Conservation (phyloP, 2,888 invertebrate species). For the Clistopyga incitator region DNA sequence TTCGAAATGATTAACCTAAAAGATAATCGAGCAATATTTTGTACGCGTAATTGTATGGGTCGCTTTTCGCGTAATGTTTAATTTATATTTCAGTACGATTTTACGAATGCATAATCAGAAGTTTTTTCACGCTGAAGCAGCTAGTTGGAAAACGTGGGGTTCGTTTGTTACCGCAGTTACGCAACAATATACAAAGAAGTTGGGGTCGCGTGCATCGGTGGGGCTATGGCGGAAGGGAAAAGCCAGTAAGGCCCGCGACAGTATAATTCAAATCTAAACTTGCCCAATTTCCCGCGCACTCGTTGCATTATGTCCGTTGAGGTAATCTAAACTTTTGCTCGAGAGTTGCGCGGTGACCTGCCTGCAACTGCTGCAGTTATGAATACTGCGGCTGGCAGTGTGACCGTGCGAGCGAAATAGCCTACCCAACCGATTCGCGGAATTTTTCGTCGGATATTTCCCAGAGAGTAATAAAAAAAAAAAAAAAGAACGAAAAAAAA, state of each 20-base stretch:
- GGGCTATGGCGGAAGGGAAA: too few relatives aligned
- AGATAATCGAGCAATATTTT: too few relatives aligned
- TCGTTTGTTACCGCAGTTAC: slow-evolving; percentile 18
- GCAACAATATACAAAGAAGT: slow-evolving; percentile 7
- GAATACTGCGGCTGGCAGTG: slow-evolving; percentile 23
- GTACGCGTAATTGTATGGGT: too few relatives aligned
- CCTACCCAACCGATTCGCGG: slow-evolving; percentile 13
- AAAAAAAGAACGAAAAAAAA: too few relatives aligned
- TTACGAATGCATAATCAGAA: neutral
- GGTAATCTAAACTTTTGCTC: slow-evolving; percentile 80
- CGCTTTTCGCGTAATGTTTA: neutral
- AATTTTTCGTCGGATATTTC: slow-evolving; percentile 12
- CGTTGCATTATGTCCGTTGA: slow-evolving; percentile 78
- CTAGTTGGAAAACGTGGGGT: slow-evolving; percentile 16
- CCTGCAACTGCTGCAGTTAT: slow-evolving; percentile 43
- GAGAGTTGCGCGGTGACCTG: slow-evolving; percentile 57
- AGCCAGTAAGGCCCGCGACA: slow-evolving; percentile 56
- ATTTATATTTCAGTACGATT: neutral
- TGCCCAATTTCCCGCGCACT: slow-evolving; percentile 78
- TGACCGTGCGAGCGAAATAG: neutral
- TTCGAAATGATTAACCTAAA: too few relatives aligned
- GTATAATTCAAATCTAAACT: slow-evolving; percentile 79
- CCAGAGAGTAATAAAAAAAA: neutral
- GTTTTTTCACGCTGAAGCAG: neutral
- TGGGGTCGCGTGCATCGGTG: neutral